Evolutionary conservation across 1,140 invertebrate genomes (phyloP).

Genomic region (Anoplophora glabripennis): DNA sequence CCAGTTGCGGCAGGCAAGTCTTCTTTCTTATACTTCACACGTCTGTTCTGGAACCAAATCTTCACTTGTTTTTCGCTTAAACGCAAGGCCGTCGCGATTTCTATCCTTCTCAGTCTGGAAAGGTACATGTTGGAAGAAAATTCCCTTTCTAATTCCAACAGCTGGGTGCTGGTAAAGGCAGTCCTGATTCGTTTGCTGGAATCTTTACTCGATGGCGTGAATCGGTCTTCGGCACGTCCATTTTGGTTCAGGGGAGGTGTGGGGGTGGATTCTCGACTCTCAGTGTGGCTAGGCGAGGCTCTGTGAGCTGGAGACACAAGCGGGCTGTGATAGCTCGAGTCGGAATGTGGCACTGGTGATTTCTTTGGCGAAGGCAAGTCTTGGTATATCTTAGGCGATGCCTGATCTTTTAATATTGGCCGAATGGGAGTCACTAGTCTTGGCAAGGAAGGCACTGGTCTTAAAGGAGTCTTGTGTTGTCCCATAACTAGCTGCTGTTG

Average conservation of each 20-base stretch:
- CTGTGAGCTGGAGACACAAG: slow-evolving; percentile 32
- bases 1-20: slow-evolving; percentile 49
- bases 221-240: slow-evolving; percentile 43
- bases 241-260: slow-evolving; percentile 53
- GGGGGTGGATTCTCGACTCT: slow-evolving; percentile 57
- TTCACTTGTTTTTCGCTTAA: slow-evolving; percentile 93
- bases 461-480: slow-evolving; percentile 31
- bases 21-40: slow-evolving; percentile 90
- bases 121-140: slow-evolving; percentile 89
- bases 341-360: background rate
- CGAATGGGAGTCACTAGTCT: slow-evolving; percentile 18
- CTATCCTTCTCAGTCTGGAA: slow-evolving; percentile 82
- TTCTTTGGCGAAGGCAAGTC: slow-evolving; percentile 35
- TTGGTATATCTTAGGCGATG: slow-evolving; percentile 33
- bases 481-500: slow-evolving; percentile 46
- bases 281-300: slow-evolving; percentile 24
- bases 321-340: slow-evolving; percentile 25
- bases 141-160: slow-evolving; percentile 87
- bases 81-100: slow-evolving; percentile 84
- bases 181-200: slow-evolving; percentile 82
- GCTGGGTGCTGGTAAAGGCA: slow-evolving; percentile 89
- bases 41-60: slow-evolving; percentile 91
- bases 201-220: slow-evolving; percentile 50
- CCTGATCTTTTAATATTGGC: no score
- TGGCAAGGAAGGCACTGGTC: slow-evolving; percentile 39